A percentile compares a stretch with the other conserved stretches of the same genome.
Conservation (phyloP, 2,888 invertebrate species). For the Tiphia femorata region DNA sequence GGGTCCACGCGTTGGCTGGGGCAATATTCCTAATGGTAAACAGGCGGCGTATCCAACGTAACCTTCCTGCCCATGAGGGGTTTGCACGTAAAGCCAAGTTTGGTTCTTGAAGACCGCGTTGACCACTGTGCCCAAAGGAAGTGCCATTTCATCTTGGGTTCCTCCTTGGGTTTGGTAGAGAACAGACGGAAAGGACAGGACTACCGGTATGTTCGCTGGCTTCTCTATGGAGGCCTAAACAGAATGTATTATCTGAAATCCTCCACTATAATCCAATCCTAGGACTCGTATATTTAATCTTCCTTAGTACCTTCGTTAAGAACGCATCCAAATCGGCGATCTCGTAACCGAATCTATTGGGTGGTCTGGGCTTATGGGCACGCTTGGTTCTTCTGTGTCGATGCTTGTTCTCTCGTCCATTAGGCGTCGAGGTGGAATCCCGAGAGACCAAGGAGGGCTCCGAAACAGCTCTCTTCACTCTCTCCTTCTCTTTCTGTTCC, state of each 20-base stretch:
- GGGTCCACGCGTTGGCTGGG: conserved; percentile 76
- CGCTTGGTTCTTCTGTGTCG: conserved; percentile 55
- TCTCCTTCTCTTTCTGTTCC: conserved; percentile 43
- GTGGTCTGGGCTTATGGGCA: conserved; percentile 52
- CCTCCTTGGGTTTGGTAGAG: conserved; percentile 82
- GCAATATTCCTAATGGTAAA: conserved; percentile 82
- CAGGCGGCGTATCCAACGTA: conserved; percentile 84
- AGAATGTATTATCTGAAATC: too few relatives aligned
- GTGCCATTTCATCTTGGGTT: conserved; percentile 77
- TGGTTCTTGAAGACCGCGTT: conserved; percentile 89
- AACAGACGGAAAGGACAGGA: conserved; percentile 80
- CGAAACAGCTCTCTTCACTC: conserved; percentile 70
- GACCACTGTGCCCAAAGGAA: conserved; percentile 87
- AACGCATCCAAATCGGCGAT: conserved; percentile 85
- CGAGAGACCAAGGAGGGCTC: conserved; percentile 72
- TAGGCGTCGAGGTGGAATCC: conserved; percentile 59
- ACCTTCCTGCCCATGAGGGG: conserved; percentile 87
- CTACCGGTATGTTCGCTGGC: conserved; percentile 89
- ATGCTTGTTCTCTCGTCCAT: conserved; percentile 50
- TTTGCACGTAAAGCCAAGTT: conserved; percentile 88
- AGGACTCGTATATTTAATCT: too few relatives aligned
- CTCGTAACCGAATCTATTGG: conserved; percentile 79
- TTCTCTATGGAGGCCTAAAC: conserved; percentile 82
- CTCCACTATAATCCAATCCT: too few relatives aligned
- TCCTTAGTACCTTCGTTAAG: conserved; percentile 81